phyloP scores from a whole-genome alignment of 1,140 invertebrate species.

The Hetaerina americana region DNA sequence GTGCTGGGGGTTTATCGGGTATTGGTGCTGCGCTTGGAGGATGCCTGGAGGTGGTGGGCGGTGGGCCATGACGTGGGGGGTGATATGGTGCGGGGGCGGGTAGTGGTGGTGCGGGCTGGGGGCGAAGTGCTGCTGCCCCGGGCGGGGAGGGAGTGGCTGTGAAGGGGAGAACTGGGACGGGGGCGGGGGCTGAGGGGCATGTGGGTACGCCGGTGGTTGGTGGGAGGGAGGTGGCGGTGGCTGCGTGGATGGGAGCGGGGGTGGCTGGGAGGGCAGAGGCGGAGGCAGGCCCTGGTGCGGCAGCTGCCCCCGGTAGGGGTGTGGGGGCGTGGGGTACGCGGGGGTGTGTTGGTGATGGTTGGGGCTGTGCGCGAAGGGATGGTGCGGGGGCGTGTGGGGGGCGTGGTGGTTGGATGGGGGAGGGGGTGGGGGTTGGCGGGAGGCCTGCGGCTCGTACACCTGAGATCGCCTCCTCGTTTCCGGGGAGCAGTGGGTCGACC shows the following conservation, averaged over 20 bases:
- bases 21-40: not conserved
- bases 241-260: not conserved
- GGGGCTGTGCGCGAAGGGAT: slow-evolving; percentile 7
- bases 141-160: not conserved
- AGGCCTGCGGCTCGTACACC: not conserved
- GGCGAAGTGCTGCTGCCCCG: not conserved
- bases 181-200: not conserved
- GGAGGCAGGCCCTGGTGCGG: not conserved
- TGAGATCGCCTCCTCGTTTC: not conserved
- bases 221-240: not conserved
- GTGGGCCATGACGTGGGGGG: not conserved
- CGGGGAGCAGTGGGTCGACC: not conserved
- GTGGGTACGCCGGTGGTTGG: not conserved
- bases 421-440: not conserved
- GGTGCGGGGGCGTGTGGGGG: not conserved
- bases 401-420: not conserved
- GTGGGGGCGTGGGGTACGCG: not conserved
- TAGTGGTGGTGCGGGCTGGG: not conserved
- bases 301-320: not conserved
- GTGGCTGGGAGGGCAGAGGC: not conserved
- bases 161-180: not conserved
- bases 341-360: slow-evolving; percentile 4
- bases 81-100: not conserved
- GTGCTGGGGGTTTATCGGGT: not conserved
- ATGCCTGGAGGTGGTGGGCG: too few relatives aligned